A percentile compares a stretch with the other conserved stretches of the same genome.
Evolutionary conservation across 2,797 vertebrate genomes (phyloP).

Genomic region (Lophius americanus): DNA sequence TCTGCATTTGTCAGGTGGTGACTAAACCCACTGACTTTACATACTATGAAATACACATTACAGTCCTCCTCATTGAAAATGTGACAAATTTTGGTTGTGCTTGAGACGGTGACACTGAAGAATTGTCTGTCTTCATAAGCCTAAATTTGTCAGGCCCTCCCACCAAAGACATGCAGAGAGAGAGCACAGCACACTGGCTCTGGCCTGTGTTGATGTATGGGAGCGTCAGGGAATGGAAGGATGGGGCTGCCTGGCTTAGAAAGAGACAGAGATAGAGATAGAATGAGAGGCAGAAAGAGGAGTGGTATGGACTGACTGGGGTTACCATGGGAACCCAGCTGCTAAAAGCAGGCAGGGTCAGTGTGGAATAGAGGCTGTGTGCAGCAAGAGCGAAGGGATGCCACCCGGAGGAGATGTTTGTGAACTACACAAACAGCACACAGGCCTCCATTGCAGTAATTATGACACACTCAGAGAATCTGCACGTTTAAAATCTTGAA

Average conservation of each 20-base stretch:
- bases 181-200: slow-evolving; percentile 31
- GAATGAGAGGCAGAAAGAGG: slow-evolving; percentile 44
- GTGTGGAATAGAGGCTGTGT: slow-evolving; percentile 62
- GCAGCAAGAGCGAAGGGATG: slow-evolving; percentile 58
- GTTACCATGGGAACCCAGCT: slow-evolving; percentile 83
- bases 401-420: slow-evolving; percentile 64
- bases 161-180: slow-evolving; percentile 33
- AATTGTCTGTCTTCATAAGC: slow-evolving; percentile 44
- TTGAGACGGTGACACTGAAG: slow-evolving; percentile 31
- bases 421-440: slow-evolving; percentile 60
- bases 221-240: slow-evolving; percentile 73
- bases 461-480: neutral
- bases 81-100: slow-evolving; percentile 45
- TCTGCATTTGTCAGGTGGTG: neutral
- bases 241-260: slow-evolving; percentile 69
- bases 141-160: slow-evolving; percentile 47
- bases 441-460: slow-evolving; percentile 7
- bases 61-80: slow-evolving; percentile 15
- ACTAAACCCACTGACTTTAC: slow-evolving; percentile 2
- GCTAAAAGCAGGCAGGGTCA: slow-evolving; percentile 80
- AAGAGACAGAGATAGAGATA: slow-evolving; percentile 45
- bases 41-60: neutral
- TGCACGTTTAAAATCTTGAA: slow-evolving; percentile 11
- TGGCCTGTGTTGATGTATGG: slow-evolving; percentile 64
- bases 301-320: slow-evolving; percentile 74